Base-by-base conservation (phyloP, 1,140 invertebrate genomes). In the Heliothis subflexa region DNA sequence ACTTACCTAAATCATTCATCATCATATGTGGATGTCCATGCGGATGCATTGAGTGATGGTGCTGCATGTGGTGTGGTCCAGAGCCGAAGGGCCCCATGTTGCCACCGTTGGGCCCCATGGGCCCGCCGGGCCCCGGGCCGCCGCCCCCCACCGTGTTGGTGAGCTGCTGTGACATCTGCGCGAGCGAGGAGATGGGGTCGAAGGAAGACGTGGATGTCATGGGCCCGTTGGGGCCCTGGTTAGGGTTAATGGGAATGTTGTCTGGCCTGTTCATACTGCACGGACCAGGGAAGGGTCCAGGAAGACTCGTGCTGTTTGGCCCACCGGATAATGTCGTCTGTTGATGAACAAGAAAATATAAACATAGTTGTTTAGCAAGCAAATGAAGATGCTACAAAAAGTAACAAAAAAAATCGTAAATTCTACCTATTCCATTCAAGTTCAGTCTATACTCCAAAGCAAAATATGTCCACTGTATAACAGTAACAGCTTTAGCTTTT, bases 91-190 rank as follows among this genome's bases (percentile, higher is more conserved):
- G 95, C 85, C 96, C 96, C 95, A 96, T 96, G 14, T 95, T 95
- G 57, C 95, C 92, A 13, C 95, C 94, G 86, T 95, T 90, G 64
- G 90, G 88, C 68, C 91, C 95, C 94, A 95, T 95, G 5, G 94
- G 94, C 4, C 95, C 94, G n/a, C 95, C 94, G 16, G 96, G 95
- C 12, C 92, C 94, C 4, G 95, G 92, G 68, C 96, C 95, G 52
- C 91, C 95, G 2, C 94, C 90, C 11, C 91, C 95, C 28, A 94
- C 94, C 5, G 96, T 97, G 85, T 97, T 98, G 2, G 98, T 98
- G 25, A 99, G 90, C 87, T 98, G 98, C 86, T 99, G 98, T 68
- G 97, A 98, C 98, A 99, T 99, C 91, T 99, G 98, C 25, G 98
- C 98, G 85, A 99, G 95, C 3, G 98, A 99, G 14, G 98, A 98